Evolutionary conservation across 2,797 vertebrate species (phyloP).

Genomic region (Oreochromis grahami): DNA sequence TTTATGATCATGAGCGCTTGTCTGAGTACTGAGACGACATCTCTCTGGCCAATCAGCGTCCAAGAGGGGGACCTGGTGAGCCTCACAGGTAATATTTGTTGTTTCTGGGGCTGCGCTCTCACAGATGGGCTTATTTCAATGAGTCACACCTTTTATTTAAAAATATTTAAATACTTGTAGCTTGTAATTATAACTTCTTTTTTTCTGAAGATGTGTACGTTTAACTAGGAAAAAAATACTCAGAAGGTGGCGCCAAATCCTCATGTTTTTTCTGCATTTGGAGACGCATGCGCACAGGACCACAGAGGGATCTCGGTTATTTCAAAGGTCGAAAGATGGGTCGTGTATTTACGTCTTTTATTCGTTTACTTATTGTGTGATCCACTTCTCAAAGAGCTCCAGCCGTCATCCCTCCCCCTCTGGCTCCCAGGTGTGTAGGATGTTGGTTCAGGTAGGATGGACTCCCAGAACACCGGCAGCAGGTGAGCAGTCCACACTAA

Average conservation of each 20-base stretch:
- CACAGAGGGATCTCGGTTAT: fast-evolving
- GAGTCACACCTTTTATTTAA: neutral
- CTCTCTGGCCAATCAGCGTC: neutral
- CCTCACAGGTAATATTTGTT: neutral
- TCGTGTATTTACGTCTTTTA: neutral
- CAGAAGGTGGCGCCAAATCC: neutral
- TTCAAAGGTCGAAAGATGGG: neutral
- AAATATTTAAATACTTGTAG: neutral
- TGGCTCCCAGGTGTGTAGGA: neutral
- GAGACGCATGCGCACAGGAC: neutral
- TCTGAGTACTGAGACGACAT: fast-evolving
- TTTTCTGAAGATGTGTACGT: fast-evolving
- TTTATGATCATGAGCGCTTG: neutral
- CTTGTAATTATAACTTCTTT: neutral
- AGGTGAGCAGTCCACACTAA: neutral
- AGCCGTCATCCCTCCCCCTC: neutral
- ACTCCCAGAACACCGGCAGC: neutral
- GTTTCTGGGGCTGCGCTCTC: neutral
- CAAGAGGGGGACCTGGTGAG: neutral
- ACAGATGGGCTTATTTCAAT: neutral
- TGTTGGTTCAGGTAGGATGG: too few relatives aligned
- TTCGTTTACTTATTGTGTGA: neutral
- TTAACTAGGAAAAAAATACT: fast-evolving
- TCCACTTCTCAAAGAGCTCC: neutral
- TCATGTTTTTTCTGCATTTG: neutral